Evolutionary conservation across 2,797 vertebrate genomes (phyloP), one percentile per base, ranked within the genome.

Genomic region (Poecile montanus): DNA sequence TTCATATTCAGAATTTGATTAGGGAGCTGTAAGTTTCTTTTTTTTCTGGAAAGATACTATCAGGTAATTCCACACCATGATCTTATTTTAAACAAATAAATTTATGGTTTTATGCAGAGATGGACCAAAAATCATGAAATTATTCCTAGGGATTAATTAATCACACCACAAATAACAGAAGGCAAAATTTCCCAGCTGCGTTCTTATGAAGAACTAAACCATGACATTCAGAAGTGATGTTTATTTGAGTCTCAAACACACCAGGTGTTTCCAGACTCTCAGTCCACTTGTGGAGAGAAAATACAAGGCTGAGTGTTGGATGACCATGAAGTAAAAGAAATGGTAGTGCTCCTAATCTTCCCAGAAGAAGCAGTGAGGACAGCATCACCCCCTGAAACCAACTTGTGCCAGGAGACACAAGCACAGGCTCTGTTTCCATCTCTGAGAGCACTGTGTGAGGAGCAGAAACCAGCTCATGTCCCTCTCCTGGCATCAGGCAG

Each of bases 371-470:
- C 16, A 57, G 14, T 6, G 57, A 77, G 14, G 56, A 34, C 32
- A 85, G 51, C 48, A 90, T 10, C 25, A 40, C 2, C 12, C 13
- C 6, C 9, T 34, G 36, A 75, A 62, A 63, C 16, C 38, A 67
- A 1, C 4, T 29, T 0, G 0, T 20, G 19, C 16, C 23, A 29
- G 20, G 13, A 68, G 38, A 40, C 8, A n/a, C 4, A 18, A 65
- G 27, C 15, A n/a, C 13, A 30, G 36, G 16, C 27, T 89, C n/a
- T 0, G 0, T 20, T 45, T 65, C 16, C 30, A 77, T 20, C 23
- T 82, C 67, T 7, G 6, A 34, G 25, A 72, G 12, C 26, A 14
- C 15, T 8, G 21, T 4, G 17, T 22, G 50, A 9, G 38, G 32
- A 70, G 29, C 50, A 81, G 66, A 67, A 60, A 26, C 3, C 19